Conservation (phyloP, 2,113 vertebrate genomes). For the Salminus brasiliensis region DNA sequence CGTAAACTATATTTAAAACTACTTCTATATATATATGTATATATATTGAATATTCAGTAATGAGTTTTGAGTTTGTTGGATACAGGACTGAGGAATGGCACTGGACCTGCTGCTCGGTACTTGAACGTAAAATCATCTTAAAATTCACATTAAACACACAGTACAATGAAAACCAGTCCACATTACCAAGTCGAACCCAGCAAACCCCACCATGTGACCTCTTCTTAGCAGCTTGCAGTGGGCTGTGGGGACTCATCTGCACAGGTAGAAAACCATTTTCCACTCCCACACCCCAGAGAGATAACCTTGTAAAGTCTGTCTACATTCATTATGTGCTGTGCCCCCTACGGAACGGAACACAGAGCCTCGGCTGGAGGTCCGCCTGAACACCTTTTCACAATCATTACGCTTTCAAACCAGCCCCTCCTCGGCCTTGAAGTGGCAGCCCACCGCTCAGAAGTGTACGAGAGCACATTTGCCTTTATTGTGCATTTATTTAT, state of each 20-base stretch:
- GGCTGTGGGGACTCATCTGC: constrained; percentile 42
- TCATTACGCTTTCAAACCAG: constrained; percentile 23
- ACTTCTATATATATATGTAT: too few species aligned
- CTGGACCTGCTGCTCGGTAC: too few species aligned
- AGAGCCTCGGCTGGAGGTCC: background rate
- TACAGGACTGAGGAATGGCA: too few species aligned
- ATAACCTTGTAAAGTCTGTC: constrained; percentile 48
- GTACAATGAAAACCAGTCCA: constrained; percentile 6
- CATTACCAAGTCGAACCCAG: background rate
- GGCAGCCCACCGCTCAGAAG: background rate
- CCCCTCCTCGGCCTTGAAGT: constrained; percentile 26
- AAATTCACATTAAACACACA: constrained; percentile 6
- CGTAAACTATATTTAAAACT: too few species aligned
- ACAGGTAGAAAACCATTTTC: constrained; percentile 44
- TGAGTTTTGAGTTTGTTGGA: too few species aligned
- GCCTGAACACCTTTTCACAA: background rate
- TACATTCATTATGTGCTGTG: constrained; percentile 35
- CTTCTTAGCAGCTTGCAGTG: constrained; percentile 17
- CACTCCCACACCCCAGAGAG: constrained; percentile 31
- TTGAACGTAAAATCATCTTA: background rate
- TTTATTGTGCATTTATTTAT: constrained; percentile 15
- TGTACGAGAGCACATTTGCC: background rate
- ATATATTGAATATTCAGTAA: too few species aligned
- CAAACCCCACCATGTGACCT: background rate
- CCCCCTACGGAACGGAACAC: constrained; percentile 4